phyloP scores from a whole-genome alignment of 1,140 invertebrate species.

The Diabrotica virgifera region DNA sequence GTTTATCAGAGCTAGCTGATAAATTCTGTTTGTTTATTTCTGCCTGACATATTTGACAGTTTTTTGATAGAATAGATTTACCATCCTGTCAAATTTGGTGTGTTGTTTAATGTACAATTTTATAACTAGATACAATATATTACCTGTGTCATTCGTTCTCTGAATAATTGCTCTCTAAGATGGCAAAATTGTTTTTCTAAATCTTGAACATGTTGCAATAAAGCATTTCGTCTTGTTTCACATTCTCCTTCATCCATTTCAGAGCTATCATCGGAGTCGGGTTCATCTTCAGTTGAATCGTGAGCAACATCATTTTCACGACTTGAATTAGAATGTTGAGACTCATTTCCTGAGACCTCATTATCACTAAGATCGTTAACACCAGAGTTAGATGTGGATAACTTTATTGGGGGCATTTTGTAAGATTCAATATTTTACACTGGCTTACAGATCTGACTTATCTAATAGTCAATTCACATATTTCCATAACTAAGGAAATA shows the following conservation, averaged over 20 bases:
- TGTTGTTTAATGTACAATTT: too few species aligned
- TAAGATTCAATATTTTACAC: too few species aligned
- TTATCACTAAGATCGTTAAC: constrained; percentile 58
- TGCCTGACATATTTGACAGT: too few species aligned
- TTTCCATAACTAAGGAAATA: too few species aligned
- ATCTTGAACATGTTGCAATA: constrained; percentile 81
- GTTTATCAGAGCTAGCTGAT: too few species aligned
- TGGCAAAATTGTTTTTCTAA: constrained; percentile 85
- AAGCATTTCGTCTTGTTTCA: constrained; percentile 76
- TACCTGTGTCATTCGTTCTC: constrained; percentile 72
- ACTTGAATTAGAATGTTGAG: constrained; percentile 58
- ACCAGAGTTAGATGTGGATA: constrained; percentile 54
- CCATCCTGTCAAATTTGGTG: too few species aligned
- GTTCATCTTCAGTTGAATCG: constrained; percentile 71
- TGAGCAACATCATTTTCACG: constrained; percentile 59
- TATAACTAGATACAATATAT: neutral
- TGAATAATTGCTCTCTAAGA: constrained; percentile 85
- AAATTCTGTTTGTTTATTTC: too few species aligned
- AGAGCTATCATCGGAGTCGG: constrained; percentile 74
- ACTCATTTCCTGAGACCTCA: constrained; percentile 60
- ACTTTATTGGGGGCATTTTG: constrained; percentile 41
- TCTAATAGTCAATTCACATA: too few species aligned
- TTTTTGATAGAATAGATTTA: too few species aligned
- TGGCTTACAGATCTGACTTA: too few species aligned
- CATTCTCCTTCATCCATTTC: constrained; percentile 94